Conservation (phyloP, 2,113 vertebrate genomes). For the Pseudopipra pipra region DNA sequence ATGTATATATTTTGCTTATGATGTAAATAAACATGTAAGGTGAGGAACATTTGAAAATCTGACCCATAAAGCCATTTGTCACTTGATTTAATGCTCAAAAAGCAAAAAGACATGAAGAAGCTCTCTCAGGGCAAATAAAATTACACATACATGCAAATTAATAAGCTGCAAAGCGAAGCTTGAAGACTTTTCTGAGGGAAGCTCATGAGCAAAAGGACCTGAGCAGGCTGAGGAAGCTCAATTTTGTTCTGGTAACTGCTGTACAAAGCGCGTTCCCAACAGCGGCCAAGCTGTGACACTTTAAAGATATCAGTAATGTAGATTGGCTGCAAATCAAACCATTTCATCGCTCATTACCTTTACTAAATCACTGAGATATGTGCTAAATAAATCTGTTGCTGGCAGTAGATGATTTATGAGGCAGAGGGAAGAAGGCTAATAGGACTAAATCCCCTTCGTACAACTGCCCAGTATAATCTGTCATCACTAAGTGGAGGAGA, state of each 20-base stretch:
- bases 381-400: conserved; percentile 26
- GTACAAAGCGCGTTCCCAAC: not conserved
- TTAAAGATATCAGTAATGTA: not conserved
- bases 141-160: not conserved
- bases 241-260: not conserved
- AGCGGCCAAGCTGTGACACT: not conserved
- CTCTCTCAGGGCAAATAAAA: not conserved
- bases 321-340: conserved; percentile 26
- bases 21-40: not conserved
- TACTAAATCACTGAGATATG: conserved; percentile 12
- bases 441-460: not conserved
- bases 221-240: not conserved
- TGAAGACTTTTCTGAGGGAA: not conserved
- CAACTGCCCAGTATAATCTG: not conserved
- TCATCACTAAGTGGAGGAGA: not conserved
- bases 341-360: not conserved
- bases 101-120: not conserved
- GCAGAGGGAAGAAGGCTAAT: not conserved
- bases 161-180: not conserved
- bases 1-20: not conserved
- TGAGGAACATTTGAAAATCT: not conserved
- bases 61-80: rapidly evolving
- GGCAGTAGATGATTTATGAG: not conserved
- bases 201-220: not conserved
- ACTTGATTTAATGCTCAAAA: not conserved